Evolutionary conservation across 2,888 invertebrate genomes (phyloP).

Genomic region (Ophioninae sp.): DNA sequence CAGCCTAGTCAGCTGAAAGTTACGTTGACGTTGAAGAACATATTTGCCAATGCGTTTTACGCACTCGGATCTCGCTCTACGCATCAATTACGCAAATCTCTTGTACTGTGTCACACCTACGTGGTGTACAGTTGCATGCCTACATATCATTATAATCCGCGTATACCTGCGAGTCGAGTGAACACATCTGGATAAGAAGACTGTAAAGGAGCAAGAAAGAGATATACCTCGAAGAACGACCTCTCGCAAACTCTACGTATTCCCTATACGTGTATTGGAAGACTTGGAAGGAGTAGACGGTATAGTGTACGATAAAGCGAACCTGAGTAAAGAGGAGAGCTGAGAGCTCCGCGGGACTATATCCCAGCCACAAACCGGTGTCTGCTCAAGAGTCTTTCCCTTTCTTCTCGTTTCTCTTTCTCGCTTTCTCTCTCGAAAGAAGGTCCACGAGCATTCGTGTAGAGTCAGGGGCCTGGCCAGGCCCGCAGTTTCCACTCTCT

Average conservation of each 20-base stretch:
- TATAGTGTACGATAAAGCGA: conserved; percentile 44
- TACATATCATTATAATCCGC: conserved; percentile 49
- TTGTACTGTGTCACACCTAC: conserved; percentile 33
- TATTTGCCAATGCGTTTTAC: conserved; percentile 25
- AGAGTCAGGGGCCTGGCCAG: conserved; percentile 54
- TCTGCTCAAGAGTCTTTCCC: conserved; percentile 56
- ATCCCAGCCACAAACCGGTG: conserved; percentile 62
- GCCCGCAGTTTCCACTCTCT: conserved; percentile 52
- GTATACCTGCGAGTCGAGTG: conserved; percentile 31
- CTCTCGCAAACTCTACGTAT: conserved; percentile 72
- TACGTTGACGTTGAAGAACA: conserved; percentile 13
- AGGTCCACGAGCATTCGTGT: conserved; percentile 46
- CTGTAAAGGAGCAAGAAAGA: conserved; percentile 28
- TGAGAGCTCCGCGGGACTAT: conserved; percentile 44
- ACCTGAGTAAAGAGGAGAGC: conserved; percentile 45
- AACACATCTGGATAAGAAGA: conserved; percentile 56
- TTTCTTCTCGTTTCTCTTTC: conserved; percentile 53
- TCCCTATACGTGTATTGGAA: conserved; percentile 38
- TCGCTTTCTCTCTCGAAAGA: conserved; percentile 55
- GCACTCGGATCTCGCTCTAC: conserved; percentile 24
- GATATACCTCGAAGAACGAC: conserved; percentile 69
- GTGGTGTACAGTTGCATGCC: conserved; percentile 40
- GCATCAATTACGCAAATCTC: conserved; percentile 42
- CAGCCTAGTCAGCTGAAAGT: conserved; percentile 21
- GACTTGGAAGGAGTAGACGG: conserved; percentile 46